Conservation (phyloP, 2,797 vertebrate genomes). For the Phataginus tricuspis region DNA sequence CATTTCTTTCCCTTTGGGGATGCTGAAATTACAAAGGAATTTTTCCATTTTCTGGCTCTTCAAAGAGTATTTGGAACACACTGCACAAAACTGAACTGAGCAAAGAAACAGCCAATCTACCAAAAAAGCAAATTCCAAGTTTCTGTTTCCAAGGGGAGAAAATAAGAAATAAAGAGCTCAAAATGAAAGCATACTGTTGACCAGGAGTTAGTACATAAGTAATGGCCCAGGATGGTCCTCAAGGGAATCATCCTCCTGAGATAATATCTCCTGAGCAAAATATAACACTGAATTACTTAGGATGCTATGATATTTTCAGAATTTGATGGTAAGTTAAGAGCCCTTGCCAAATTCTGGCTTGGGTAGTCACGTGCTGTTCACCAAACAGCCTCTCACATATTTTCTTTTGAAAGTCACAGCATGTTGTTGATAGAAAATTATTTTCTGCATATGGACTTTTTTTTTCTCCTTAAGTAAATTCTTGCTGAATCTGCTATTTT, state of each 20-base stretch:
- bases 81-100: conserved; percentile 14
- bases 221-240: not conserved
- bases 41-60: not conserved
- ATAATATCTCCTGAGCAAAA: not conserved
- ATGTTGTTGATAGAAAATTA: not conserved
- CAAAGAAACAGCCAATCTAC: not conserved
- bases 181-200: not conserved
- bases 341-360: not conserved
- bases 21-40: not conserved
- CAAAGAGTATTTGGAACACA: conserved; percentile 1
- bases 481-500: not conserved
- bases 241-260: not conserved
- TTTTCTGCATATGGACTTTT: not conserved
- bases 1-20: not conserved
- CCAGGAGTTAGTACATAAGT: conserved; percentile 2
- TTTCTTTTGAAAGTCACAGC: not conserved
- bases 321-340: not conserved
- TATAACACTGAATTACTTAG: conserved; percentile 21
- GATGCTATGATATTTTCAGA: not conserved
- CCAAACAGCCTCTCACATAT: not conserved
- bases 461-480: not conserved
- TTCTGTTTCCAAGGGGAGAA: not conserved
- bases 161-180: conserved; percentile 39
- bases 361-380: not conserved
- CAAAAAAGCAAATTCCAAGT: not conserved